These are phyloP conservation scores for Nycticorax nycticorax DNA, from an alignment of 2,113 vertebrate genomes.

Conservation along the genomic window DNA sequence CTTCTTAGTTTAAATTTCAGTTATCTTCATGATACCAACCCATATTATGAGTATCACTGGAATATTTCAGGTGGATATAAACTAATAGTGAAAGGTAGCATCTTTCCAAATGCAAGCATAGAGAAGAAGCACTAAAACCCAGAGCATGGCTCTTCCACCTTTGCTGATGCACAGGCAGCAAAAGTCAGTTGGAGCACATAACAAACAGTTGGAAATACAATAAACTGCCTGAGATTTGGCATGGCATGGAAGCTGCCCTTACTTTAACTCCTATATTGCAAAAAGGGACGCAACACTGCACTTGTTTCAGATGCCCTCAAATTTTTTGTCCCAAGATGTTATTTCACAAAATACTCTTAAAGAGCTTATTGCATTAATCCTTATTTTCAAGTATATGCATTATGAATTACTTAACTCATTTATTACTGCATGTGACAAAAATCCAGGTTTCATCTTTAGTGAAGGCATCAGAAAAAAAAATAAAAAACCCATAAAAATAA, in stretches of 20 bases:
- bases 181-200: not conserved
- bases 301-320: not conserved
- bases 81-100: not conserved
- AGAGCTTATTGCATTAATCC: not conserved
- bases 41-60: not conserved
- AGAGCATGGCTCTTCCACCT: not conserved
- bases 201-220: not conserved
- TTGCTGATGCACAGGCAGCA: not conserved
- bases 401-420: not conserved
- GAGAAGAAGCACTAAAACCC: not conserved
- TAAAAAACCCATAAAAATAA: not conserved
- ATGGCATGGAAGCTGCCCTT: not conserved
- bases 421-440: not conserved
- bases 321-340: not conserved
- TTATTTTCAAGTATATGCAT: not conserved
- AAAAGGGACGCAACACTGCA: not conserved
- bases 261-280: not conserved
- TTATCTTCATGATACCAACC: not conserved
- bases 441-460: not conserved
- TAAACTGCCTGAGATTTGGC: not conserved
- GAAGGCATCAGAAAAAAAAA: not conserved
- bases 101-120: not conserved
- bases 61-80: not conserved
- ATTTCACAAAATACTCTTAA: not conserved
- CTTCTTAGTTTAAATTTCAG: not conserved